A percentile compares a stretch with the other conserved stretches of the same genome.
These are phyloP conservation scores for Zophobas morio DNA, from an alignment of 1,140 invertebrate species.

Conservation along the genomic window DNA sequence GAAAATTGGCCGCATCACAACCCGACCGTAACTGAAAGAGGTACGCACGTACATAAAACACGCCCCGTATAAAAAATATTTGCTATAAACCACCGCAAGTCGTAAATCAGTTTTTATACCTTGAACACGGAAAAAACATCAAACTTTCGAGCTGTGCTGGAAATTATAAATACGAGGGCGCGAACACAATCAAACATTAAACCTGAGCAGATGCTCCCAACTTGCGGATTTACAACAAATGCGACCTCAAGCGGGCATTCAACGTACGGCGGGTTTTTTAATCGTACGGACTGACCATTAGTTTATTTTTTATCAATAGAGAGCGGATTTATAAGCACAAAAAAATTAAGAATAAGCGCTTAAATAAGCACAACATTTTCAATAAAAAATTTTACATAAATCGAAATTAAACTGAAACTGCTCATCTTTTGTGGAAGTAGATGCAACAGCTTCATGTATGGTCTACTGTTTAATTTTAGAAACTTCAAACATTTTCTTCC, in stretches of 20 bases:
- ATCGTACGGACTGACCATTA: neutral
- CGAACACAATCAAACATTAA: constrained; percentile 19
- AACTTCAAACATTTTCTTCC: too few relatives aligned
- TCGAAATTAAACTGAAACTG: too few relatives aligned
- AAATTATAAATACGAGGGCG: constrained; percentile 19
- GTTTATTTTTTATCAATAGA: too few relatives aligned
- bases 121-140: constrained; percentile 28
- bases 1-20: constrained; percentile 19
- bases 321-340: too few relatives aligned
- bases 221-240: too few relatives aligned
- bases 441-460: too few relatives aligned
- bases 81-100: constrained; percentile 5
- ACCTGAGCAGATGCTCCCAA: too few relatives aligned
- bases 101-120: constrained; percentile 29
- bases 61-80: constrained; percentile 17
- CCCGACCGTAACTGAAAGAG: constrained; percentile 11
- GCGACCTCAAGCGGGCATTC: constrained; percentile 4
- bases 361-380: too few relatives aligned
- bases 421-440: too few relatives aligned
- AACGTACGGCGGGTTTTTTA: neutral
- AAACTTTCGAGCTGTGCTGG: neutral
- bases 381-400: too few relatives aligned
- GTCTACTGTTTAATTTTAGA: too few relatives aligned
- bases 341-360: too few relatives aligned
- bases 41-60: constrained; percentile 22